phyloP scores from a whole-genome alignment of 2,797 vertebrate genomes.

The Sciurus carolinensis region DNA sequence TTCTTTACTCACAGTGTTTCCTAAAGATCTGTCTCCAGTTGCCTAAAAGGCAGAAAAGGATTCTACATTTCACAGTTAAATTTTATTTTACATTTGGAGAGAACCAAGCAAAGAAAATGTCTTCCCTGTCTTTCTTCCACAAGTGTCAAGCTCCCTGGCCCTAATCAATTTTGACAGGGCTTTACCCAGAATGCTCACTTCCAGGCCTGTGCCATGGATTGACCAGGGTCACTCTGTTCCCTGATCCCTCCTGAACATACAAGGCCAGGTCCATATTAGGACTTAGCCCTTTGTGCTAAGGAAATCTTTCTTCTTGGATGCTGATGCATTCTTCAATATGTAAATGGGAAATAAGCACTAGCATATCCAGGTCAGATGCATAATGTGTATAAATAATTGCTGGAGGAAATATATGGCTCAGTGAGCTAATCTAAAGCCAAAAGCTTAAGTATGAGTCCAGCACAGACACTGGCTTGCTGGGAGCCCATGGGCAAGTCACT shows the following conservation, averaged over 20 bases:
- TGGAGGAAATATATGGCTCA: conserved; percentile 33
- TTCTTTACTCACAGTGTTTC: conserved; percentile 23
- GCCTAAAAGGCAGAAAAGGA: neutral
- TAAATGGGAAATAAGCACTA: conserved; percentile 69
- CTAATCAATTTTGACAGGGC: neutral
- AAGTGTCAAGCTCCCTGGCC: neutral
- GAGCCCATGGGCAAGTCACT: conserved; percentile 76
- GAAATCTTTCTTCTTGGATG: conserved; percentile 59
- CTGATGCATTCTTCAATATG: conserved; percentile 73
- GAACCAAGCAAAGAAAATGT: neutral
- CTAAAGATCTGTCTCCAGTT: neutral
- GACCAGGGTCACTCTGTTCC: neutral
- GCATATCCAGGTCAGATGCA: conserved; percentile 75
- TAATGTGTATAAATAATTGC: conserved; percentile 78
- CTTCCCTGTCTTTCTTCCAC: neutral
- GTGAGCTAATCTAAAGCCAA: conserved; percentile 70
- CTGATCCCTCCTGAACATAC: neutral
- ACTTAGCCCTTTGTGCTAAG: neutral
- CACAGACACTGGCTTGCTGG: conserved; percentile 61
- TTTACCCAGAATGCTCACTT: neutral
- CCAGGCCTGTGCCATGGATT: neutral
- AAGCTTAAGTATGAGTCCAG: conserved; percentile 73
- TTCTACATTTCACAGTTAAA: neutral
- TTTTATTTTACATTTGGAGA: neutral
- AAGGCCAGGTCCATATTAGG: neutral